phyloP scores from a whole-genome alignment of 2,888 invertebrate species.

The Resseliella maxima region DNA sequence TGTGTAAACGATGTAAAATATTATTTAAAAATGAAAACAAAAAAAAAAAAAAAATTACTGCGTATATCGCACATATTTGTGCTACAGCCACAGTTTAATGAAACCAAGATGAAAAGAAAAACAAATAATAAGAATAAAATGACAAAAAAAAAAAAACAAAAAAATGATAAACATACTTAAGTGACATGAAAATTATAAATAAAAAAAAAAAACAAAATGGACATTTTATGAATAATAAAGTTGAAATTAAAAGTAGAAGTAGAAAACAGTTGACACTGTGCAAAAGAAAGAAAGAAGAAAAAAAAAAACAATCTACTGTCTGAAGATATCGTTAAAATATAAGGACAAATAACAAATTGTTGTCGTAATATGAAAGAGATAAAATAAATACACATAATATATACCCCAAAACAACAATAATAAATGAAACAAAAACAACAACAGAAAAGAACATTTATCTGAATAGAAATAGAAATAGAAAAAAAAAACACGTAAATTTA shows the following conservation, averaged over 20 bases:
- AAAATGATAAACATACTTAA: slow-evolving; percentile 22
- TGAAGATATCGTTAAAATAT: slow-evolving; percentile 35
- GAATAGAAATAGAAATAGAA: background rate
- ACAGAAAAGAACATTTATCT: slow-evolving; percentile 2
- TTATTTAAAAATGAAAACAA: background rate
- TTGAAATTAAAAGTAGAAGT: background rate
- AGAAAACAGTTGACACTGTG: background rate
- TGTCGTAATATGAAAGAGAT: background rate
- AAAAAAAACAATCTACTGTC: background rate
- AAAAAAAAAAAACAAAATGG: background rate
- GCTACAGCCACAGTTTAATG: background rate
- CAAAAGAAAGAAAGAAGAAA: background rate
- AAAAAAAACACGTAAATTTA: background rate
- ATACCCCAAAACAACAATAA: background rate
- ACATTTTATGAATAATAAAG: no score
- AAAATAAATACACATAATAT: background rate
- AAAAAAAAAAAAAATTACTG: background rate
- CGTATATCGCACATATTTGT: background rate
- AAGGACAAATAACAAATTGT: slow-evolving; percentile 45
- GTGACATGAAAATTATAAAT: background rate
- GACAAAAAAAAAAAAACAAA: background rate
- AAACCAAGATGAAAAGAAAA: background rate
- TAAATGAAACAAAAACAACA: no score
- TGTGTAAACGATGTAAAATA: background rate
- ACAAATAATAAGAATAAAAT: background rate